Evolutionary conservation across 2,888 invertebrate species (phyloP), one percentile per base, ranked within the genome.

Genomic region (Taenaris catops): DNA sequence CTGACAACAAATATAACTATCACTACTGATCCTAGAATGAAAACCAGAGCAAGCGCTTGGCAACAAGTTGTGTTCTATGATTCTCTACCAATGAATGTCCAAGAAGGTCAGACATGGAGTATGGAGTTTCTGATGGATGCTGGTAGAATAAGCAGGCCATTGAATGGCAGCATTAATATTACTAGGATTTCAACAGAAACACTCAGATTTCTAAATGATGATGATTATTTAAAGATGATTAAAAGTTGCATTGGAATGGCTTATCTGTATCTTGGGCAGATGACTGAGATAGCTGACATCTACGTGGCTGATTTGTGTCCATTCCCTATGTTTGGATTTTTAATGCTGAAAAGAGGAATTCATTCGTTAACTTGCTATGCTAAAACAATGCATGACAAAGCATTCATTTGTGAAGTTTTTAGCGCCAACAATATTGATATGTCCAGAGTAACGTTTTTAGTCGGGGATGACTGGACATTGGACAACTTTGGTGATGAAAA

Each of bases 31-130:
- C 92, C 93, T 1, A 74, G 63, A 35, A 69, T 75, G 12, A 63
- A 68, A 3, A 53, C 66, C 1, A 66, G 76, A 45, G 78, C 86
- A 2, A 79, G 87, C 42, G 94, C 94, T 52, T 95, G 95, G 95
- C 94, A 95, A 58, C 93, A 94, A 60, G 93, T 93, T 3, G 79
- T 95, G 19, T 93, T 92, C 61, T 91, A 89, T 66, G 71, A 90
- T 39, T 69, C 78, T 28, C 55, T 83, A 46, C 84, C 89, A 14
- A 63, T 43, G 38, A 26, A 35, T 31, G 59, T 74, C 1, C 43
- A 58, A 29, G 41, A 66, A 40, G 61, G 73, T 46, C 62, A 78
- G 20, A 53, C 51, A 9, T 38, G 86, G 32, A 51, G 62, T 38
- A 41, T 78, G 34, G 50, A 72, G 38, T 66, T 88, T 48, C 12